Evolutionary conservation across 2,888 invertebrate genomes (phyloP).

Genomic region (Endomychus coccineus): DNA sequence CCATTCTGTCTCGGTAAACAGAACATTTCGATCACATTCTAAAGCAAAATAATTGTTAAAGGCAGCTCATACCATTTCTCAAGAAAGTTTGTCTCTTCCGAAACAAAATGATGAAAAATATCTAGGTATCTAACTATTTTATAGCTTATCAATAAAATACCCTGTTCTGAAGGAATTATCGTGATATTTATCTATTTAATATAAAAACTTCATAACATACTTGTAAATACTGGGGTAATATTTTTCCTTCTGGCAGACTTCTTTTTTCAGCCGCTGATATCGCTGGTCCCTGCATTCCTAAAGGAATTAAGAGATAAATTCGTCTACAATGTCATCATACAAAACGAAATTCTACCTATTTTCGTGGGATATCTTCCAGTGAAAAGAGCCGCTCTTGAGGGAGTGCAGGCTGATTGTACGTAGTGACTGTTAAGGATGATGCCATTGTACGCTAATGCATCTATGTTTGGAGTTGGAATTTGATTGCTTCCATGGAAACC

Average conservation of each 20-base stretch:
- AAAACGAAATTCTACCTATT: slow-evolving; percentile 49
- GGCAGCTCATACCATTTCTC: too few species aligned
- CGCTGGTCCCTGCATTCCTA: slow-evolving; percentile 67
- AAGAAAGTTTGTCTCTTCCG: too few species aligned
- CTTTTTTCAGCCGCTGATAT: slow-evolving; percentile 61
- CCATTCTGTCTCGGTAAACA: too few species aligned
- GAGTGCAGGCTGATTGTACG: slow-evolving; percentile 77
- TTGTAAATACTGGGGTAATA: slow-evolving; percentile 61
- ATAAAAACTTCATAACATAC: too few species aligned
- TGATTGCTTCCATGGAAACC: slow-evolving; percentile 84
- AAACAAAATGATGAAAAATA: too few species aligned
- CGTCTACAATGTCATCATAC: background rate
- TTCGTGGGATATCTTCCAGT: slow-evolving; percentile 85
- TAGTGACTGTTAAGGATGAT: slow-evolving; percentile 82
- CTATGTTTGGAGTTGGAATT: slow-evolving; percentile 85
- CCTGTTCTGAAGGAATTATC: too few species aligned
- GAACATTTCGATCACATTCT: too few species aligned
- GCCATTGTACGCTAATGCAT: slow-evolving; percentile 76
- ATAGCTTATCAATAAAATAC: too few species aligned
- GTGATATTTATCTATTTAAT: too few species aligned
- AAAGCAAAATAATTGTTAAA: too few species aligned
- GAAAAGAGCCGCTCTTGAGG: slow-evolving; percentile 72
- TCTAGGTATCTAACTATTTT: too few species aligned
- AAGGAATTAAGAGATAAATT: slow-evolving; percentile 16
- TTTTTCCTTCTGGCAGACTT: slow-evolving; percentile 60